Evolutionary conservation across 2,113 vertebrate species (phyloP).

Genomic region (Gopherus evgoodei): DNA sequence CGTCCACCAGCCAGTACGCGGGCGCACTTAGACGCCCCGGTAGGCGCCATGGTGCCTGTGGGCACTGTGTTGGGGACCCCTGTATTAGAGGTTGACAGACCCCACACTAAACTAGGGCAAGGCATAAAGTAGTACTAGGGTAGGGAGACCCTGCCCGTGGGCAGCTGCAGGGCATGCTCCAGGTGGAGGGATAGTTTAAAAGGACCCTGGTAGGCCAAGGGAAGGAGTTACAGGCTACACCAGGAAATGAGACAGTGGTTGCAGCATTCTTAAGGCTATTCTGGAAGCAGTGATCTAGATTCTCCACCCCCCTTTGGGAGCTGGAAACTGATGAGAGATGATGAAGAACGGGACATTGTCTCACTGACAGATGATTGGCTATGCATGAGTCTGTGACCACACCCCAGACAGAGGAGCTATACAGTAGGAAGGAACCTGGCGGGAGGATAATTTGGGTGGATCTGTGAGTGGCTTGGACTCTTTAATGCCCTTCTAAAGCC

Average conservation of each 20-base stretch:
- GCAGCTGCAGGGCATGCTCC: neutral
- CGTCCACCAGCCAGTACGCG: too few species aligned
- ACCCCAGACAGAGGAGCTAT: neutral
- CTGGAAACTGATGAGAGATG: neutral
- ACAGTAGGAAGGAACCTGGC: neutral
- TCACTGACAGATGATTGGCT: neutral
- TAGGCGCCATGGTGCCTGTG: too few species aligned
- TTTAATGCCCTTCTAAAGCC: neutral
- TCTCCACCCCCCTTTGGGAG: neutral
- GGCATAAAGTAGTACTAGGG: neutral
- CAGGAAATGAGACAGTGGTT: neutral
- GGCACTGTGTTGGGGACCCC: too few species aligned
- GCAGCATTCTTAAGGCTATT: neutral
- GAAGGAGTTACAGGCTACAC: neutral
- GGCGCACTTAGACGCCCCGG: too few species aligned
- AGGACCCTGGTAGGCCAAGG: neutral
- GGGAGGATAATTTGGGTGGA: neutral
- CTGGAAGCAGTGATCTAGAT: neutral
- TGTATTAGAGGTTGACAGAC: neutral
- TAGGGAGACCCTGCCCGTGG: neutral
- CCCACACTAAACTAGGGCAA: neutral
- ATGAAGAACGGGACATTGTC: neutral
- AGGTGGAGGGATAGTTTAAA: neutral
- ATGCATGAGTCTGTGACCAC: neutral
- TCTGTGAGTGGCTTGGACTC: neutral